Base-by-base conservation (phyloP, 2,113 vertebrate species). In the Acrocephalus kingi region DNA sequence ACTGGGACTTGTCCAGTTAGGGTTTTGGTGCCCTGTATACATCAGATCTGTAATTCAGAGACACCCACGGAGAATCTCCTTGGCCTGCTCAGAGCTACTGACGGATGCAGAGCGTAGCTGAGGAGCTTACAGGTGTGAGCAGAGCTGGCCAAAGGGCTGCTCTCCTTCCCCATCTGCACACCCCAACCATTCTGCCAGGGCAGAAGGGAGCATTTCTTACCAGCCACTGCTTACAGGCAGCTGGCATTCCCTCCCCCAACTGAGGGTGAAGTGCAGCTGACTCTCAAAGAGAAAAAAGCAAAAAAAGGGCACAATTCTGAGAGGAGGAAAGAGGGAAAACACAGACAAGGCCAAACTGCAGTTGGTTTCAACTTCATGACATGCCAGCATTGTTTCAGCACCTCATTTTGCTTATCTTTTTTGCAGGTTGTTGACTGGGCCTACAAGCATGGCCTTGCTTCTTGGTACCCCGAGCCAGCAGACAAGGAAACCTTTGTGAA, bases 401-500 rank as follows among this genome's bases (percentile, higher is more conserved):
- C 54, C 25, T 92, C 24, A 11, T 78, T 82, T 35, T 96, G 33
- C 75, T 88, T 96, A 73, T 95, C 75, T 90, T 67, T 64, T 87
- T 74, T 58, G 56, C 97, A 99, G 99, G 92, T 99, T 23, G 98
- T 99, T 71, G 98, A 99, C 96, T 98, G 99, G 35, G 99, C 99
- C 43, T 99, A 99, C 98, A 98, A 98, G 96, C 96, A 99, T 20
- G 98, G 98, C 95, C 96, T 99, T 28, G 99, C 99, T 63, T 99
- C 99, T 24, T 96, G 97, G 94, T 99, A 99, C 92, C 99, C 99
- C 0, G 99, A 99, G 93, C 99, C 99, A 15, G 97, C 99, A 96
- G 99, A 99, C 98, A 99, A 99, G 97, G 99, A 99, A 90, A 97
- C 98, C 39, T 99, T 99, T 90, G 97, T 99, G 84, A 98, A 98